A percentile compares a stretch with the other conserved stretches of the same genome.
Evolutionary conservation across 2,113 vertebrate genomes (phyloP).

Genomic region (Setophaga petechia): DNA sequence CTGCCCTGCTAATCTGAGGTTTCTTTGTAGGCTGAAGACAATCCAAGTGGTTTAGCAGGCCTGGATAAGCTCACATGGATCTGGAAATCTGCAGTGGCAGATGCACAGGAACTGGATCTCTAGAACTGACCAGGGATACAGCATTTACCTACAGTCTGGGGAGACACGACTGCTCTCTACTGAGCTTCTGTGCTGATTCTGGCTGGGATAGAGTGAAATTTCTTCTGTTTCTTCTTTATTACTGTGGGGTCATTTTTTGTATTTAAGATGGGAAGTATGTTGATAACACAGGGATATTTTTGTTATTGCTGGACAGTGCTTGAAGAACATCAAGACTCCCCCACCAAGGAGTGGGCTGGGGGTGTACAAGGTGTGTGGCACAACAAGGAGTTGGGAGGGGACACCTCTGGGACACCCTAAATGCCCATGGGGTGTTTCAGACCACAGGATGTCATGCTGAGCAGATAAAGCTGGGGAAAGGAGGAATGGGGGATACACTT

Average conservation of each 20-base stretch:
- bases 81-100: not conserved
- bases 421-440: not conserved
- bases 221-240: not conserved
- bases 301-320: not conserved
- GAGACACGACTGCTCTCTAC: not conserved
- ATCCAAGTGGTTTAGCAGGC: not conserved
- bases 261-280: not conserved
- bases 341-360: not conserved
- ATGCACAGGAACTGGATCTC: not conserved
- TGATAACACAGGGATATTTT: not conserved
- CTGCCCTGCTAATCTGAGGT: not conserved
- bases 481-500: fast-evolving
- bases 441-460: fast-evolving
- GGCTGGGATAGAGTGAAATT: not conserved
- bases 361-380: not conserved
- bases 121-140: not conserved
- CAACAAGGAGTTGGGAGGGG: not conserved
- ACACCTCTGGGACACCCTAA: not conserved
- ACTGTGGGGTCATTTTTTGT: not conserved
- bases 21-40: not conserved
- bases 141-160: not conserved
- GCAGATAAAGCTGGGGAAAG: not conserved
- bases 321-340: not conserved
- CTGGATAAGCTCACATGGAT: not conserved
- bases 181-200: not conserved